Conservation (phyloP, 2,888 invertebrate genomes). For the Eupithecia abbreviata region DNA sequence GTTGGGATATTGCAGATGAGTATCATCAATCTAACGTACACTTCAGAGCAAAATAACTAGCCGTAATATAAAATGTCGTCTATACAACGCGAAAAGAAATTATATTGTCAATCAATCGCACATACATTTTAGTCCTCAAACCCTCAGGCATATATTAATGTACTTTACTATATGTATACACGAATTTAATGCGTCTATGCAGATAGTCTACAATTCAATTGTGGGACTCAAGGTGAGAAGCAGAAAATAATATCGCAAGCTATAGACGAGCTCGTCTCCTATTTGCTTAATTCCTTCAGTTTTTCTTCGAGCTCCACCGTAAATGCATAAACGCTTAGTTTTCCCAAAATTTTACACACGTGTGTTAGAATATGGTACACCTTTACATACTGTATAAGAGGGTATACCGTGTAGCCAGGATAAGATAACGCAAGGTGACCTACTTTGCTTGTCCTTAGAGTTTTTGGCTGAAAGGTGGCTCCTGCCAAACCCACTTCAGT, state of each 20-base stretch:
- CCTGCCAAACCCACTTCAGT: background rate
- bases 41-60: background rate
- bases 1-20: slow-evolving; percentile 35
- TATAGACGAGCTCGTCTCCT: background rate
- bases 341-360: background rate
- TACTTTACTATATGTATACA: background rate
- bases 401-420: background rate
- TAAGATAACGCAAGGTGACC: slow-evolving; percentile 9
- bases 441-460: background rate
- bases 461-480: background rate
- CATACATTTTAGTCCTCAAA: background rate
- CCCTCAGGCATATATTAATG: background rate
- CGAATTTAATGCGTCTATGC: too few relatives aligned
- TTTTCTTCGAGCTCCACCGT: background rate
- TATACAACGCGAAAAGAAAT: too few relatives aligned
- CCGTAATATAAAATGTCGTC: background rate
- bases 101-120: background rate
- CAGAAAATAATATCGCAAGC: background rate
- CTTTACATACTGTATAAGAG: background rate
- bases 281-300: background rate
- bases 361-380: too few relatives aligned
- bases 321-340: background rate
- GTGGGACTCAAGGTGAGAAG: background rate
- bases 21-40: slow-evolving; percentile 30
- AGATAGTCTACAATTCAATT: background rate